Percentiles rank a stretch among this genome's conserved stretches.
Conservation (phyloP, 2,888 invertebrate genomes). For the Globia sparganii region DNA sequence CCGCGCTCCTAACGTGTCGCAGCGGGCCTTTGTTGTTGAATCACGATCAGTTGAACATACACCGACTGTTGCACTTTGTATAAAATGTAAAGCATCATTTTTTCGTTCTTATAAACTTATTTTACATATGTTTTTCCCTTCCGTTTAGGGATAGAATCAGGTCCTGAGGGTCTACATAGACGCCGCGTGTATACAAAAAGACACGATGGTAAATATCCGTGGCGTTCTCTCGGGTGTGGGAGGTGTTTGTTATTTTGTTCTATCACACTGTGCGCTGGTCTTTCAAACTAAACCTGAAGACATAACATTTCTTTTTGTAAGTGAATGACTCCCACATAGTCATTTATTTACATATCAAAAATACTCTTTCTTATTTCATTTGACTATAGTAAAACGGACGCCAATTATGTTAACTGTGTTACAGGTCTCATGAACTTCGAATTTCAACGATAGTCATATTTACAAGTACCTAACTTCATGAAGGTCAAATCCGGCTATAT, state of each 20-base stretch:
- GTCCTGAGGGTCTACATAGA: conserved; percentile 67
- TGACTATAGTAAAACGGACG: conserved; percentile 60
- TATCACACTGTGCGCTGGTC: conserved; percentile 61
- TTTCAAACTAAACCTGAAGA: conserved; percentile 52
- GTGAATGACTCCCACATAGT: conserved; percentile 49
- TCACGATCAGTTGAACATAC: conserved; percentile 70
- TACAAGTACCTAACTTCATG: conserved; percentile 6
- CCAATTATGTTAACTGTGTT: conserved; percentile 28
- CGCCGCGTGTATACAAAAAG: conserved; percentile 82
- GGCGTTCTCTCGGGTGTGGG: conserved; percentile 72
- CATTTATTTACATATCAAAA: conserved; percentile 58
- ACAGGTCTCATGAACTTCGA: conserved; percentile 34
- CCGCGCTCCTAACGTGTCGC: conserved; percentile 19
- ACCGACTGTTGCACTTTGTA: conserved; percentile 78
- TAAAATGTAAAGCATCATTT: conserved; percentile 85
- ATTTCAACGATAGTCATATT: conserved; percentile 25
- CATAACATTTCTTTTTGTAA: conserved; percentile 61
- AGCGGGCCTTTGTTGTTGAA: conserved; percentile 39
- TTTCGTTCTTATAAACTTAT: conserved; percentile 56
- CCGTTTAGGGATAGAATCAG: conserved; percentile 80
- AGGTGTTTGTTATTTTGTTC: conserved; percentile 69
- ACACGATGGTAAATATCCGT: conserved; percentile 83
- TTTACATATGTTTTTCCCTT: conserved; percentile 74
- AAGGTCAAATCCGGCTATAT: conserved; percentile 41
- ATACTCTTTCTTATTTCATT: conserved; percentile 46